Base-by-base conservation (phyloP, 2,888 invertebrate species). In the Eristalis arbustorum region DNA sequence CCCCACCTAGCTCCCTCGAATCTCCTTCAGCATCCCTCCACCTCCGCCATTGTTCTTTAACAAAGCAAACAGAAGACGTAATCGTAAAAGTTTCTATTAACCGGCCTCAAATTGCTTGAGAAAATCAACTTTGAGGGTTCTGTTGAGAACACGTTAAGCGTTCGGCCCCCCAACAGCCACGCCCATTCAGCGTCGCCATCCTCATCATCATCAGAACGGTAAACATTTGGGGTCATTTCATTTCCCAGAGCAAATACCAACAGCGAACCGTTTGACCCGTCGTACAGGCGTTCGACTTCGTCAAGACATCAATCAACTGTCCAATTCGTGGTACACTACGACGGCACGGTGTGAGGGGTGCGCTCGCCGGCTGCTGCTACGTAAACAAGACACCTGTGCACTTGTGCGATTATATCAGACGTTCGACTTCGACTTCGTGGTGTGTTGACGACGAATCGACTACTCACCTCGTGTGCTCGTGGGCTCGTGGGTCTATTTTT, bases 251-350 rank as follows among this genome's bases (percentile, higher is more conserved):
- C 63, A 68, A 69, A 69, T 77, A 69, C 62, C 56, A 49, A 77
- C 62, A 77, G 37, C 63, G 69, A 67, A 67, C 49, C 67, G 66
- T 42, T 49, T 76, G 42, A 68, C 67, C 67, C 42, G 62, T 68
- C 67, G 34, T 31, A 37, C 69, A 28, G 69, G 49, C 31, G 31
- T 42, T n/a, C 34, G 3, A 49, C 25, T 25, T 37, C 56, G 62
- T 25, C 56, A 71, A 40, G 56, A 22, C 64, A 78, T 78, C 71
- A 78, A 78, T 78, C 77, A 78, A 71, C n/a, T 57, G 61, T 63
- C 62, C 49, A 22, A 40, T 25, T 59, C 18, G 66, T 13, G 1
- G 40, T 31, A 31, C 31, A 31, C 31, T 31, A 8, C 8, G 13
- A 40, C 13, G 37, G 28, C n/a, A 11, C 13, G 13, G 14, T 11